Base-by-base conservation (phyloP, 1,140 invertebrate genomes). In the Cataglyphis hispanica region DNA sequence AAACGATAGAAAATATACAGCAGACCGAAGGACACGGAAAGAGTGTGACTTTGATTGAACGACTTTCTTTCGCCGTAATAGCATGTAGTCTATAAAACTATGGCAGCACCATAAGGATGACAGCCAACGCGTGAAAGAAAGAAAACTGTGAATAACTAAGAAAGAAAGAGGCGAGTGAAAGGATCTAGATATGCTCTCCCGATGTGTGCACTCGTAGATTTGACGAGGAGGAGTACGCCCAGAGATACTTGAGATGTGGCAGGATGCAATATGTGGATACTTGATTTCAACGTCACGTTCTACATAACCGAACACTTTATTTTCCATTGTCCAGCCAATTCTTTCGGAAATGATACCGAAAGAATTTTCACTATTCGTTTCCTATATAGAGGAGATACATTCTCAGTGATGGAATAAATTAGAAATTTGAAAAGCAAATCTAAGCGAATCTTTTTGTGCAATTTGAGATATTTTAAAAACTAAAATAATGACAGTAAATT, bases 281-380 rank as follows among this genome's bases (percentile, higher is more conserved):
- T 72, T 74, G 37, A 83, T 61, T 37, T 64, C 60, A 50, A 27
- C 74, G 53, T 86, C 66, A 40, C 27, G 60, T 88, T 72, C 64
- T 89, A 87, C 85, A 91, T 91, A 93, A 93, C 90, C 92, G 84
- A 74, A 92, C 87, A 86, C 37, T 75, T 87, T 84, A 87, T 88
- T 46, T 46, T 74, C 86, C 88, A 84, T 85, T 83, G 84, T 87
- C 5, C 69, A 63, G 46, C 46, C 43, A 50, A 63, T 72, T 75
- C 80, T 50, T 8, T 19, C 34, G 37, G 63, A 84, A 86, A 60
- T 67, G 58, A 61, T 77, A 60, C 56, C 16, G 40, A 77, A 85
- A 92, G 81, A 85, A 92, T 92, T 94, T 94, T 94, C 93, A 93
- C 92, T 90, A 74, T 58, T 85, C 56, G 46, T 31, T 67, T 80